Conservation (phyloP, 2,113 vertebrate genomes). For the Chionodraco myersi region DNA sequence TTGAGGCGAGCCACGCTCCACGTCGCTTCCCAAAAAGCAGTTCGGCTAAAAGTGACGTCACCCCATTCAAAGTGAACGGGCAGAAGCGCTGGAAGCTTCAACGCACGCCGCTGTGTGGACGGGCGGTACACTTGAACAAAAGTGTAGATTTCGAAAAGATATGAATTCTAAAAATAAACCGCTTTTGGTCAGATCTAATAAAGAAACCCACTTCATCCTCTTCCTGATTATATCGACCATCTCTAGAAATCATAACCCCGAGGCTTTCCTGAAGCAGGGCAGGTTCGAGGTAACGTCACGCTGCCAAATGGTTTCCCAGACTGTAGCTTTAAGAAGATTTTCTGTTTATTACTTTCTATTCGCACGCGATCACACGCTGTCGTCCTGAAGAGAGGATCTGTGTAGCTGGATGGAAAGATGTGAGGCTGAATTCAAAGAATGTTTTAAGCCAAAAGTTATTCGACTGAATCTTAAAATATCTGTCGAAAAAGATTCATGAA, state of each 20-base stretch:
- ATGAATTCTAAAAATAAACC: no score
- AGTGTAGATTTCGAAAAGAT: no score
- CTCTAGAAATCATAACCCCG: not conserved
- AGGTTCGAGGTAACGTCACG: not conserved
- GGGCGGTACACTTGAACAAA: no score
- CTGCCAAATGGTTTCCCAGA: slow-evolving; percentile 29
- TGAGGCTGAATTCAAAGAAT: slow-evolving; percentile 14
- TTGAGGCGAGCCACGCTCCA: no score
- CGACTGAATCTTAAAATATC: not conserved
- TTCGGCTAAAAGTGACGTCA: no score
- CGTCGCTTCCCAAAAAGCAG: no score
- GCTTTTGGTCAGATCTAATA: no score
- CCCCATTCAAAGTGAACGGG: no score
- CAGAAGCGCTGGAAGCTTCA: no score
- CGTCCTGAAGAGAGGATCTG: not conserved
- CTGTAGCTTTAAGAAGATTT: slow-evolving; percentile 33
- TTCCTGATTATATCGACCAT: no score
- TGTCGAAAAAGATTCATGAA: not conserved
- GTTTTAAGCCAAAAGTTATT: slow-evolving; percentile 39
- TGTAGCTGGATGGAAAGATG: slow-evolving; percentile 1
- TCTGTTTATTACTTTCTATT: not conserved
- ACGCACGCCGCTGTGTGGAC: no score
- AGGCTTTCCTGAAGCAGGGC: not conserved
- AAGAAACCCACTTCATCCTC: no score
- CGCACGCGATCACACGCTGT: slow-evolving; percentile 14